Evolutionary conservation across 2,888 invertebrate genomes (phyloP), one percentile per base, ranked within the genome.

Genomic region (Neelides folsomi): DNA sequence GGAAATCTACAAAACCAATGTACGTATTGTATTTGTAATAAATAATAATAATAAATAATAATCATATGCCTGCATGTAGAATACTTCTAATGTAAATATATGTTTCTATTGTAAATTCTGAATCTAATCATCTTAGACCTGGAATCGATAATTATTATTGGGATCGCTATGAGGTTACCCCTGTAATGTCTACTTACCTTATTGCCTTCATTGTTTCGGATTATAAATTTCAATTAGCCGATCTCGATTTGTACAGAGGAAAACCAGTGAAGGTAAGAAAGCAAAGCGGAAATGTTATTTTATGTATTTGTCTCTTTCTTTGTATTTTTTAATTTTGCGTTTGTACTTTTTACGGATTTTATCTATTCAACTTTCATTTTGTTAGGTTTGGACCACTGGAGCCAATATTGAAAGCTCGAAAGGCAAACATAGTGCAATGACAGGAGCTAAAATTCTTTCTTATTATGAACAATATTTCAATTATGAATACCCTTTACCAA

Each of bases 151-250:
- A 47, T 47, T 13, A 45, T 20, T 13, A 56, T 37, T 59, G 60
- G 53, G 63, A 63, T 47, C 52, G 56, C n/a, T 63, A 60, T 53
- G 56, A 55, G 20, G 58, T 60, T 9, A 59, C 61, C 5, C 56
- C 55, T 7, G 51, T 46, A 49, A 63, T 62, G 63, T 56, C 63
- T 20, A 57, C 63, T 8, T 63, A 63, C 47, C 48, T 62, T 20
- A 47, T 63, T 18, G 60, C 63, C 4, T 53, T 61, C 13, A 39
- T 62, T 10, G 58, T 63, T 9, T 60, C 63, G 2, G 56, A 60
- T 15, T 60, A 48, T 45, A 42, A 40, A 12, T 56, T 46, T 42
- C 53, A 55, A 8, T 56, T 54, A 36, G 61, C 60, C 2, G 53
- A 58, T 34, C 43, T 49, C 34, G 49, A 36, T 15, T 45, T 60